Evolutionary conservation across 1,140 invertebrate species (phyloP).

Genomic region (Cydia strobilella): DNA sequence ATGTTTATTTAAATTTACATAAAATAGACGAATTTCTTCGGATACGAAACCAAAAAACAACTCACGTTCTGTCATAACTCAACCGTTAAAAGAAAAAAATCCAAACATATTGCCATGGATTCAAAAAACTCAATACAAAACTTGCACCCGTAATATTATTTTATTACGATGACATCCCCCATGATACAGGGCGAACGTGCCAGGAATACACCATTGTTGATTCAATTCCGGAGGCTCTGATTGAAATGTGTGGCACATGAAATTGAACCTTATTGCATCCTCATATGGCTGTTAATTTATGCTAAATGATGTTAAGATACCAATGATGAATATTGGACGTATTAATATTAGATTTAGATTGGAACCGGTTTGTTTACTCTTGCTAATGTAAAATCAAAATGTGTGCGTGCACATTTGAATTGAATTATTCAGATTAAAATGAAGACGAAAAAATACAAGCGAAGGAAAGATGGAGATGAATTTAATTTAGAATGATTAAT

Average conservation of each 20-base stretch:
- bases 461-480: not conserved
- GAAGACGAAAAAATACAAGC: not conserved
- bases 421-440: not conserved
- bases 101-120: not conserved
- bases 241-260: not conserved
- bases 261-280: not conserved
- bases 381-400: not conserved
- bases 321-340: not conserved
- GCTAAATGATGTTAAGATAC: not conserved
- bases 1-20: no score
- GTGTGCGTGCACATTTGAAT: not conserved
- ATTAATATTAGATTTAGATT: no score
- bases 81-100: not conserved
- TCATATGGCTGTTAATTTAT: not conserved
- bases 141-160: not conserved
- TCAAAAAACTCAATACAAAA: conserved; percentile 6
- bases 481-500: not conserved
- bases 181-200: conserved; percentile 18
- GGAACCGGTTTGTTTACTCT: no score
- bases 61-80: not conserved
- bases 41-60: not conserved
- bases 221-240: not conserved
- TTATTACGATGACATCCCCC: conserved; percentile 24
- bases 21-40: no score
- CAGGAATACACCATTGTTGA: conserved; percentile 4